These are phyloP conservation scores for Nothobranchius furzeri DNA, from an alignment of 2,113 vertebrate species.

Conservation along the genomic window DNA sequence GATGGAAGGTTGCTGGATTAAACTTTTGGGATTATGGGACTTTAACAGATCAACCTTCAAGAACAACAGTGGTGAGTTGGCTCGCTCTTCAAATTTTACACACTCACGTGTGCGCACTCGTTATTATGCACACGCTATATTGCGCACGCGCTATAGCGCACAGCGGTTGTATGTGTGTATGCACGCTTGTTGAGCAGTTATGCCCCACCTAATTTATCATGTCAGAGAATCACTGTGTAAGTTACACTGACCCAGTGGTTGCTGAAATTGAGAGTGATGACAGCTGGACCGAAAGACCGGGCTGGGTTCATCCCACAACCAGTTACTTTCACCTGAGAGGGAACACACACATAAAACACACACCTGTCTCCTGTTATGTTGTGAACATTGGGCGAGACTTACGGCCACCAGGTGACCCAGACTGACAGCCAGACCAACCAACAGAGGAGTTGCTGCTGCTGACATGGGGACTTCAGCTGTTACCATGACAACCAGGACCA, in stretches of 20 bases:
- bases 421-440: slow-evolving; percentile 19
- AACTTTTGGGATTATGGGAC: too few species aligned
- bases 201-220: too few species aligned
- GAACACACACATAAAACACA: background rate
- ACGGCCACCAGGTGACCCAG: slow-evolving; percentile 30
- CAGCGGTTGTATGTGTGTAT: too few species aligned
- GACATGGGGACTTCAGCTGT: background rate
- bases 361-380: background rate
- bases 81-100: too few species aligned
- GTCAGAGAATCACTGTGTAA: too few species aligned
- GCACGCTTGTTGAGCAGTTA: background rate
- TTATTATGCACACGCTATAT: too few species aligned
- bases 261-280: background rate
- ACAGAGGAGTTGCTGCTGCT: background rate
- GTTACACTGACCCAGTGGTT: slow-evolving; percentile 22
- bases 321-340: slow-evolving; percentile 7
- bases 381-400: background rate
- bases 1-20: too few species aligned
- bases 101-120: too few species aligned
- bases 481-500: slow-evolving; percentile 17
- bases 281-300: slow-evolving; percentile 17
- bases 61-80: too few species aligned
- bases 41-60: too few species aligned
- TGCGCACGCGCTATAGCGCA: too few species aligned
- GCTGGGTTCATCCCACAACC: slow-evolving; percentile 32